A percentile compares a stretch with the other conserved stretches of the same genome.
These are phyloP conservation scores for Latrodectus elegans DNA, from an alignment of 2,888 invertebrate genomes.

Conservation along the genomic window DNA sequence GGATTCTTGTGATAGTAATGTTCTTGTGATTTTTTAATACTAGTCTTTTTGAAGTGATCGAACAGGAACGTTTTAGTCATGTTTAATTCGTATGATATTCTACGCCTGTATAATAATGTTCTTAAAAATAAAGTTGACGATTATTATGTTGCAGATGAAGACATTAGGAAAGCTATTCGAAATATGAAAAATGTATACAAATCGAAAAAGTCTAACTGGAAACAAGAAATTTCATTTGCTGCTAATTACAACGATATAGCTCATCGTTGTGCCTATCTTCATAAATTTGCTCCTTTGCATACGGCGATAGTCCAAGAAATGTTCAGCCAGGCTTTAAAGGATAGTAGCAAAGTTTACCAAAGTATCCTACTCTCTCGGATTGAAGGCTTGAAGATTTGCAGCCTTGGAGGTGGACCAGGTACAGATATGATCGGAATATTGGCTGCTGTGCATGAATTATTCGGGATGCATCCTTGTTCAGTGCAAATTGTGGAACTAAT, in stretches of 20 bases:
- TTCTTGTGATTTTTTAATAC: too few species aligned
- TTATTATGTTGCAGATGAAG: background rate
- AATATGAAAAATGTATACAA: conserved; percentile 26
- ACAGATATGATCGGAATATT: conserved; percentile 31
- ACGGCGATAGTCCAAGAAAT: conserved; percentile 20
- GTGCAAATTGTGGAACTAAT: conserved; percentile 20
- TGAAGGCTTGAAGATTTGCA: conserved; percentile 12
- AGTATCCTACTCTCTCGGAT: background rate
- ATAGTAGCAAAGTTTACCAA: background rate
- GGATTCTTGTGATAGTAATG: too few species aligned
- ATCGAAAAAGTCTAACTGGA: background rate
- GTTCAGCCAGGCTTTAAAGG: background rate
- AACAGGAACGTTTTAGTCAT: too few species aligned
- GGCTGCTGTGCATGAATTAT: conserved; percentile 9
- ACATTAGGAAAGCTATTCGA: conserved; percentile 10
- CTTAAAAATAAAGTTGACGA: background rate
- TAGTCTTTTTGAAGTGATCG: too few species aligned
- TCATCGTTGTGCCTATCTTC: conserved; percentile 47
- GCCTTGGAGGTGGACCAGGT: conserved; percentile 52
- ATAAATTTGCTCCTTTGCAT: conserved; percentile 44
- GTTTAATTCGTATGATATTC: too few species aligned
- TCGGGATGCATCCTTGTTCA: conserved; percentile 6
- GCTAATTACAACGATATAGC: conserved; percentile 34
- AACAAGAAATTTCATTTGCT: background rate
- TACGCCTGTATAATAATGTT: conserved; percentile 14